Evolutionary conservation across 2,888 invertebrate genomes (phyloP).

Genomic region (Drosophila histrio): DNA sequence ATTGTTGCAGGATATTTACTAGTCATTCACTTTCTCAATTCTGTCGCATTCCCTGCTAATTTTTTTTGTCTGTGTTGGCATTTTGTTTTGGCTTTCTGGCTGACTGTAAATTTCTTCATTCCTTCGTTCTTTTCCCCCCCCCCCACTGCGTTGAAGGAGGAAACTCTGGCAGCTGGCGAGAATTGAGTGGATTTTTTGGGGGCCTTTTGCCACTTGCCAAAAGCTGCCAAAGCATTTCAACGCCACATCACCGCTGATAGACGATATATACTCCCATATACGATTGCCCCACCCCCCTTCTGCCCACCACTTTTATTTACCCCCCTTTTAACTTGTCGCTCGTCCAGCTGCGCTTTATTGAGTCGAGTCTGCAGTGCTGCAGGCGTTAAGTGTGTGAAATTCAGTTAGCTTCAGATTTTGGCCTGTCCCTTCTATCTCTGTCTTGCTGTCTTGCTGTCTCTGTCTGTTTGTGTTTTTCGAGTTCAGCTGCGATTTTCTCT

Average conservation of each 20-base stretch:
- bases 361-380: conserved; percentile 41
- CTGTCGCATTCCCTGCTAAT: neutral
- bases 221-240: conserved; percentile 58
- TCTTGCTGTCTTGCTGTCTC: neutral
- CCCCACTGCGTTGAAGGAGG: neutral
- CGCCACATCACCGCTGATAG: conserved; percentile 52
- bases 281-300: neutral
- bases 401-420: conserved; percentile 63
- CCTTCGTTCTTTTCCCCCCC: neutral
- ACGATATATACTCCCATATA: conserved; percentile 29
- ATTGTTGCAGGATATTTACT: neutral
- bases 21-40: neutral
- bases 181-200: conserved; percentile 53
- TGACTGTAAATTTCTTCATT: conserved; percentile 48
- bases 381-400: conserved; percentile 77
- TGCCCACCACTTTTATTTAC: neutral
- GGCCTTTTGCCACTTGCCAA: conserved; percentile 55
- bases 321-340: too few relatives aligned
- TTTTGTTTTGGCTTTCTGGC: conserved; percentile 58
- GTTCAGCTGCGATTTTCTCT: conserved; percentile 65
- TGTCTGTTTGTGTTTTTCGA: conserved; percentile 16
- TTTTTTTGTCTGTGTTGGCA: conserved; percentile 19
- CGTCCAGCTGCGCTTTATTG: neutral
- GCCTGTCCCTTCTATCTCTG: neutral
- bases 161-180: conserved; percentile 34